Base-by-base conservation (phyloP, 2,888 invertebrate genomes). In the Himalopsyche tibetana region DNA sequence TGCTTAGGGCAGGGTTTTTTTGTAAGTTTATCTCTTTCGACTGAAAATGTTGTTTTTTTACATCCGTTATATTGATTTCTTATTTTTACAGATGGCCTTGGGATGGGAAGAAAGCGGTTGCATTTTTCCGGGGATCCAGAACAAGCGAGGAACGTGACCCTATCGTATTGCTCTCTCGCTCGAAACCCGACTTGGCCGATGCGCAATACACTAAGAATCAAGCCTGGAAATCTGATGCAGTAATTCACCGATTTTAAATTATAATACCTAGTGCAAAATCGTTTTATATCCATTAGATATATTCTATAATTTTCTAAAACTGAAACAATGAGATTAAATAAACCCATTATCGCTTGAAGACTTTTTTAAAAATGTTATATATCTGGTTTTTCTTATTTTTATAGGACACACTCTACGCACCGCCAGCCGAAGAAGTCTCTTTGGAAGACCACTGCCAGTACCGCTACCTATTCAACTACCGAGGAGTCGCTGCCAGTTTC, bases 121-220 rank as follows among this genome's bases (percentile, higher is more conserved):
- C 93, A 4, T 99, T 98, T 91, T 99, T 99, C 91, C 94, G 99
- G 86, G 99, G 99, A 0, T 99, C 99, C 0, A 94, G 99, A 89
- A 99, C 99, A 1, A 98, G 96, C 90, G 94, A 95, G 45, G 98
- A 99, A 92, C 94, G 99, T 88, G 99, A 99, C 92, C 94, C 97
- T 42, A 92, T 99, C 51, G 93, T 99, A 88, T 91, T 97, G 83
- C 92, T 99, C n/a, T 96, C 97, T 36, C 94, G 97, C 86, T 94
- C 94, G 84, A 91, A 94, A 40, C 96, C 97, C 0, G 93, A 96
- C 4, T 92, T 99, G 36, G 96, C 97, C 0, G 97, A 99, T 93
- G 99, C 99, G 0, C 95, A 96, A 89, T 99, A 99, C 91, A 99
- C 99, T 0, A 99, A 98, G 92, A 99, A 99, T 92, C 99, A 99